These are phyloP conservation scores for Tachypleus tridentatus DNA, from an alignment of 1,140 invertebrate species.

Conservation along the genomic window DNA sequence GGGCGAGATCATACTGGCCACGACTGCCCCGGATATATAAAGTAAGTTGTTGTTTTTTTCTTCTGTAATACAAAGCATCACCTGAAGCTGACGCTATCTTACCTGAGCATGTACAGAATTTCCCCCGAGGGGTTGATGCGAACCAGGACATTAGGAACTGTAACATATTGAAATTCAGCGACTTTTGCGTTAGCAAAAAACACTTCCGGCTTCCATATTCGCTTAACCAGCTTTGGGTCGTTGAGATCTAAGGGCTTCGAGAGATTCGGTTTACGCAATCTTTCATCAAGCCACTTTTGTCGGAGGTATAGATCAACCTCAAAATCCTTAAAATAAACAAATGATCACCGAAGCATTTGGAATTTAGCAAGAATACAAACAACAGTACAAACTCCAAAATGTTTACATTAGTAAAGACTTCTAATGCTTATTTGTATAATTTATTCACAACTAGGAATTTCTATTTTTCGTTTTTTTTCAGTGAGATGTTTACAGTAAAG, in stretches of 20 bases:
- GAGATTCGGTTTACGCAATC: constrained; percentile 39
- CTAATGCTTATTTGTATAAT: too few species aligned
- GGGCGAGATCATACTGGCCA: too few species aligned
- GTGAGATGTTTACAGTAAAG: too few species aligned
- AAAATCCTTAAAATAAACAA: constrained; percentile 38
- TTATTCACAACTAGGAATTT: too few species aligned
- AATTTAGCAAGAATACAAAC: background rate
- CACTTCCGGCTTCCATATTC: constrained; percentile 54
- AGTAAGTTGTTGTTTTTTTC: too few species aligned
- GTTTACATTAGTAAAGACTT: too few species aligned
- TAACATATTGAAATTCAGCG: constrained; percentile 51
- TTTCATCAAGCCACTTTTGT: constrained; percentile 43
- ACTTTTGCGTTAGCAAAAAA: constrained; percentile 56
- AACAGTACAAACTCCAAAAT: too few species aligned
- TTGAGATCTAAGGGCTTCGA: constrained; percentile 42
- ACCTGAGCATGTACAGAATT: constrained; percentile 51
- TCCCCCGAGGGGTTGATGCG: constrained; percentile 47
- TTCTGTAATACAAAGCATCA: too few species aligned
- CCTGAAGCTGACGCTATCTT: constrained; percentile 7
- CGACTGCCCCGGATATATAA: too few species aligned
- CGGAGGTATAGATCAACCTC: constrained; percentile 46
- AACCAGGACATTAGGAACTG: constrained; percentile 53
- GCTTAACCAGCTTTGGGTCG: constrained; percentile 43
- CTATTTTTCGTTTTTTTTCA: background rate
- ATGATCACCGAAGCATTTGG: background rate